Conservation (phyloP, 2,797 vertebrate species). For the Chrysocyon brachyurus region DNA sequence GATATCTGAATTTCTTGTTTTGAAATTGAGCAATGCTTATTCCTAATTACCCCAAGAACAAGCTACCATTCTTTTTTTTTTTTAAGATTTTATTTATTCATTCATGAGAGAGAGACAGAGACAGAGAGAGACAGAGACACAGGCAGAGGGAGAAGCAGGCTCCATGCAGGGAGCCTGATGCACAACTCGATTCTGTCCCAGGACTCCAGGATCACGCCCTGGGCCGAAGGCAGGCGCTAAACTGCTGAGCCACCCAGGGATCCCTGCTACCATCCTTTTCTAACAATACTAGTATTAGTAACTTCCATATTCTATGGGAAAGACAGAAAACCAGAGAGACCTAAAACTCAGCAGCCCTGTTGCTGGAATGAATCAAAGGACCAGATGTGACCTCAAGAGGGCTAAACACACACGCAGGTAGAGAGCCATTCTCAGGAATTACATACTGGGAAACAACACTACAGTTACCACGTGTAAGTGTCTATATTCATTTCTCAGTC, state of each 20-base stretch:
- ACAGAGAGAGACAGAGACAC: too few relatives aligned
- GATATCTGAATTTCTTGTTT: neutral
- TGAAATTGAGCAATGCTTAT: slow-evolving; percentile 15
- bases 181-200: too few relatives aligned
- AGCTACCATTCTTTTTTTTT: neutral
- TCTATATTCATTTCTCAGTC: neutral
- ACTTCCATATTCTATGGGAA: neutral
- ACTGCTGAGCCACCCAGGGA: too few relatives aligned
- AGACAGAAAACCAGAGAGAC: neutral
- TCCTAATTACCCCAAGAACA: neutral
- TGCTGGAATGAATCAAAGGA: neutral
- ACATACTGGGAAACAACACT: neutral
- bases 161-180: too few relatives aligned
- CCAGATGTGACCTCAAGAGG: neutral
- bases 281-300: neutral
- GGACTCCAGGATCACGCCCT: too few relatives aligned
- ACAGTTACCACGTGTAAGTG: neutral
- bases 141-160: too few relatives aligned
- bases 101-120: too few relatives aligned
- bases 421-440: neutral
- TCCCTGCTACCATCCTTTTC: neutral
- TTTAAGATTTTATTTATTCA: too few relatives aligned
- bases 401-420: neutral
- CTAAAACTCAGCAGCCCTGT: neutral
- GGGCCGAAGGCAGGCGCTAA: too few relatives aligned